Conservation (phyloP, 1,140 invertebrate genomes). For the Helicorthomorpha holstii region DNA sequence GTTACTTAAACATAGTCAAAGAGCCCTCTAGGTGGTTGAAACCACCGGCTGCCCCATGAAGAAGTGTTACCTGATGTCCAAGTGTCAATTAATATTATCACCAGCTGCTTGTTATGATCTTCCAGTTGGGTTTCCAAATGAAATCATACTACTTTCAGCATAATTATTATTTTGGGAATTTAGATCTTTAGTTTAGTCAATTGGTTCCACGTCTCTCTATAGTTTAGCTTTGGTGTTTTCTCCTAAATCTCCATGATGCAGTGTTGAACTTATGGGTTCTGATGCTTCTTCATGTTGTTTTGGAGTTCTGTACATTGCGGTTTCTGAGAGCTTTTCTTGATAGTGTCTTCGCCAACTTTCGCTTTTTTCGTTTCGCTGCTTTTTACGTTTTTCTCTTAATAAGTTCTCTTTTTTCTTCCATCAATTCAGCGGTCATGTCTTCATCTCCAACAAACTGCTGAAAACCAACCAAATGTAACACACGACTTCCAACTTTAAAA, state of each 20-base stretch:
- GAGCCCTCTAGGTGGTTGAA: slow-evolving; percentile 49
- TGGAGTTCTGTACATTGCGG: slow-evolving; percentile 2
- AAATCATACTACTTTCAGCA: not conserved
- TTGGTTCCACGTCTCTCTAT: slow-evolving; percentile 39
- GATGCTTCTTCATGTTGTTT: not conserved
- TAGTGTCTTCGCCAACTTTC: slow-evolving; percentile 49
- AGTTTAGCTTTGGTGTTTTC: slow-evolving; percentile 42
- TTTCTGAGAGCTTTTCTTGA: slow-evolving; percentile 39
- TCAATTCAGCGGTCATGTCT: slow-evolving; percentile 76
- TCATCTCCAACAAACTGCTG: slow-evolving; percentile 90
- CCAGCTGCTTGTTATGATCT: not conserved
- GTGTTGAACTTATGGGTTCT: too few species aligned
- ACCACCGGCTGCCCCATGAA: slow-evolving; percentile 3
- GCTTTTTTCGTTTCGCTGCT: slow-evolving; percentile 61
- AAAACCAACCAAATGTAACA: slow-evolving; percentile 73
- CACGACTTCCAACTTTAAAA: slow-evolving; percentile 77
- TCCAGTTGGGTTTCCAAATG: slow-evolving; percentile 10
- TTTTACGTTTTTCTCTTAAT: slow-evolving; percentile 70
- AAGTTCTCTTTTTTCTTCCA: slow-evolving; percentile 81
- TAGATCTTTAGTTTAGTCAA: slow-evolving; percentile 36
- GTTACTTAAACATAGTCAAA: slow-evolving; percentile 59
- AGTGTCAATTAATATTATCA: too few species aligned
- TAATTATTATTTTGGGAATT: slow-evolving; percentile 7
- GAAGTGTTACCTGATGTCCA: slow-evolving; percentile 4
- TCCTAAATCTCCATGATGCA: slow-evolving; percentile 32